Evolutionary conservation across 2,797 vertebrate species (phyloP), one percentile per base, ranked within the genome.

Genomic region (Varecia variegata): DNA sequence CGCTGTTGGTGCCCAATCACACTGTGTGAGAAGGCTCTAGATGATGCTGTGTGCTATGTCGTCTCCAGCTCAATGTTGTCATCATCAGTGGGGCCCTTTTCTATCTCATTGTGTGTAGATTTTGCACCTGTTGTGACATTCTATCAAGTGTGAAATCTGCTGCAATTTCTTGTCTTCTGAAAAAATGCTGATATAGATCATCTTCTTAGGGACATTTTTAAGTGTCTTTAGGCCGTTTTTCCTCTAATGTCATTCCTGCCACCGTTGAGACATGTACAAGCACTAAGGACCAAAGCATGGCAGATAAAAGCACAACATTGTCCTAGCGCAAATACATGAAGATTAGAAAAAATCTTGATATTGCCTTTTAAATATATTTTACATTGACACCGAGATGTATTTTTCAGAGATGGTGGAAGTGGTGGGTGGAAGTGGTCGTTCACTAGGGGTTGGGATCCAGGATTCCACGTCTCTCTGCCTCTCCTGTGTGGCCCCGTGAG

Each of bases 31-130:
- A 79, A 54, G 43, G 50, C 21, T 15, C 14, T 7, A 9, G 32
- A 21, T 15, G 38, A 12, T 56, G 35, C 1, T 14, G 11, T 40
- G 35, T 21, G 60, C 17, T 12, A 2, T 0, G 0, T n/a, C 67
- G 45, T 56, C 15, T 5, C 32, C 27, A 17, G 38, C 4, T 62
- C 10, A 7, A 47, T n/a, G 5, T 23, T 32, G 4, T 62, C 56
- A 7, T 32, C 13, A 45, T 0, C 1, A 0, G 0, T 40, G 40
- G 27, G 5, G n/a, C 23, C 74, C 21, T 25, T 58, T 65, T 60
- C 38, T 54, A 7, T n/a, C 68, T 62, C 58, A 32, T 4, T 15
- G 13, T 27, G 1, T 35, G 20, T 52, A 54, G 23, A 32, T 89
- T 97, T 79, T 85, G 14, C 86, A 60, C 38, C 70, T 15, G 40